Base-by-base conservation (phyloP, 2,113 vertebrate genomes). In the Platysternon megacephalum region DNA sequence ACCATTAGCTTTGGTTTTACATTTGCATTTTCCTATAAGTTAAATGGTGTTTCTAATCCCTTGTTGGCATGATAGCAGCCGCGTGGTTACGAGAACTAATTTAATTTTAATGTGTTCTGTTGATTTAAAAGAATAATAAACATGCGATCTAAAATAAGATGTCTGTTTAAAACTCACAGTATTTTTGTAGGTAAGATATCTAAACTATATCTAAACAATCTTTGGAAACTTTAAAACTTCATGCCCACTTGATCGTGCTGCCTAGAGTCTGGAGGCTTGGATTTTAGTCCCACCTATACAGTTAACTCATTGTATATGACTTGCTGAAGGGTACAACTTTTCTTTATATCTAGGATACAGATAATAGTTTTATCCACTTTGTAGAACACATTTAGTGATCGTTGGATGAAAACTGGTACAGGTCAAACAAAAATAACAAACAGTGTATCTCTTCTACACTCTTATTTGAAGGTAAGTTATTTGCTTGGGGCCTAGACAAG, bases 221-320 rank as follows among this genome's bases (percentile, higher is more conserved):
- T 89, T 87, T 8, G 17, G 58, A 52, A 80, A 19, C 91, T 94
- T 89, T 93, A 76, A 51, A 51, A 51, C 52, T 53, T 53, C 52
- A 53, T 53, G 52, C 52, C 21, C 52, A 9, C 16, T 65, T 16
- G 85, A 82, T 44, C 76, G 79, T 0, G 0, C 0, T 0, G 9
- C 29, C 5, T 56, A 52, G 35, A 44, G 32, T 84, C 84, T 74
- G 28, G n/a, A 39, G 65, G n/a, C 35, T 39, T 61, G 56, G n/a
- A 14, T 72, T 72, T 8, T 39, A n/a, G 17, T 72, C n/a, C n/a
- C 21, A 17, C n/a, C n/a, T 72, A n/a, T 13, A n/a, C 6, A 68
- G 17, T 11, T 72, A 72, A 72, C n/a, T 24, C 68, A 4, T 42
- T 39, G 68, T n/a, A 17, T 74, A 10, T 74, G 39, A 22, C 11